phyloP scores from a whole-genome alignment of 2,888 invertebrate genomes.

The Notodonta dromedarius region DNA sequence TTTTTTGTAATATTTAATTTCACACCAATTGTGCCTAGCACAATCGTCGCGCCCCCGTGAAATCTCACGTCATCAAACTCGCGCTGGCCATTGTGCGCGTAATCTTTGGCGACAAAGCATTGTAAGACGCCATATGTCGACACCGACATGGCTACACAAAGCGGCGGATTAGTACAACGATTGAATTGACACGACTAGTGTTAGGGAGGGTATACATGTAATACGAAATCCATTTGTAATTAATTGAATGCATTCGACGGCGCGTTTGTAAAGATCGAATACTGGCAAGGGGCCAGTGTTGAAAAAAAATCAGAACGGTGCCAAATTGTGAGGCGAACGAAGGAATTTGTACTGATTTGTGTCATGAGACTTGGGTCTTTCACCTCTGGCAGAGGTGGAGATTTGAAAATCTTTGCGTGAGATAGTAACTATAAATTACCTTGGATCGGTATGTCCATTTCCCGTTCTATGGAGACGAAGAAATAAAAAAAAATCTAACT shows the following conservation, averaged over 20 bases:
- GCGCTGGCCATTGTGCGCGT: constrained; percentile 63
- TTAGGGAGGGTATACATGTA: constrained; percentile 40
- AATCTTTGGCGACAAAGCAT: constrained; percentile 55
- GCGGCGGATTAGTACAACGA: constrained; percentile 69
- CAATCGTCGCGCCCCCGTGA: constrained; percentile 54
- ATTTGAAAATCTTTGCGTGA: too few relatives aligned
- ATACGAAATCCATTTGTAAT: constrained; percentile 56
- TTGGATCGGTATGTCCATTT: too few relatives aligned
- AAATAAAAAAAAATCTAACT: too few relatives aligned
- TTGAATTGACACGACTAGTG: constrained; percentile 57
- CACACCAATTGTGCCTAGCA: constrained; percentile 61
- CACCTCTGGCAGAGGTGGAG: too few relatives aligned
- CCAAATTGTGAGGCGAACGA: not conserved
- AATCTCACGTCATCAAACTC: constrained; percentile 71
- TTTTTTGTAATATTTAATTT: constrained; percentile 63
- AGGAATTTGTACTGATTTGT: not conserved
- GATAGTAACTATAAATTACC: too few relatives aligned
- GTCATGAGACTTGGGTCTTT: too few relatives aligned
- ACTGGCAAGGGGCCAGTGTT: not conserved
- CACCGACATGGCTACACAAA: constrained; percentile 48
- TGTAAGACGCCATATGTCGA: constrained; percentile 78
- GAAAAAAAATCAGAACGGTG: not conserved
- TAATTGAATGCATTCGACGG: constrained; percentile 51
- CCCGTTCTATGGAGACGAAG: too few relatives aligned
- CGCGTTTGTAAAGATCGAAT: not conserved